Conservation (phyloP, 2,797 vertebrate genomes). For the Clarias laeviceps region DNA sequence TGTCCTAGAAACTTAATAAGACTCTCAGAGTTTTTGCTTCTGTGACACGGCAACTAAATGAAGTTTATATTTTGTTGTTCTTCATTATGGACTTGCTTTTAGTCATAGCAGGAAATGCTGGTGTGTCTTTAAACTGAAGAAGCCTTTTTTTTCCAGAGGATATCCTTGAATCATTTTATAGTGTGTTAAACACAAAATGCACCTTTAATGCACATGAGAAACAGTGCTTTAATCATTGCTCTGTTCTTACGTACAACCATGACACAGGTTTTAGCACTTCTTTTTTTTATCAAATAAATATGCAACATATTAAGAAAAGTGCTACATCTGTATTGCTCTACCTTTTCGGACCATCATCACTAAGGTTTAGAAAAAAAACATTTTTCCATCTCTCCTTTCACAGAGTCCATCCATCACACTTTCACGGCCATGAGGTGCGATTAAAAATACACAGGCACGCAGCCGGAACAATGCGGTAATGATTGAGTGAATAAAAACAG, state of each 20-base stretch:
- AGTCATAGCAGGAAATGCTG: neutral
- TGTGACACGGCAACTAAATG: neutral
- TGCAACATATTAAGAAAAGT: neutral
- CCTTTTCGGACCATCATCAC: neutral
- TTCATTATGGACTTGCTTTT: neutral
- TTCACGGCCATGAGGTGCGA: constrained; percentile 40
- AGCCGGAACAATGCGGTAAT: constrained; percentile 43
- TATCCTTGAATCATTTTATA: neutral
- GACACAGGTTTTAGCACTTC: neutral
- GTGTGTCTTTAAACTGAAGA: neutral
- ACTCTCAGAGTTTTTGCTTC: neutral
- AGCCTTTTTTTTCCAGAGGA: neutral
- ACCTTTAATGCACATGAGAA: neutral
- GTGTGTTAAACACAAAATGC: neutral
- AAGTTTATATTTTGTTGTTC: neutral
- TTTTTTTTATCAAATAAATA: neutral
- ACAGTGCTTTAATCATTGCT: too few species aligned
- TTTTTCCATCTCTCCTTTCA: neutral
- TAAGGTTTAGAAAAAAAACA: neutral
- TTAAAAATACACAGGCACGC: constrained; percentile 49
- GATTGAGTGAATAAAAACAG: constrained; percentile 53
- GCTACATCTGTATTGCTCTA: neutral
- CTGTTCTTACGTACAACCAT: neutral
- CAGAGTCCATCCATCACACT: constrained; percentile 31
- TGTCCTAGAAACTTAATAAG: neutral